Evolutionary conservation across 1,140 invertebrate genomes (phyloP), one percentile per base, ranked within the genome.

Genomic region (Meloidogyne chitwoodi): DNA sequence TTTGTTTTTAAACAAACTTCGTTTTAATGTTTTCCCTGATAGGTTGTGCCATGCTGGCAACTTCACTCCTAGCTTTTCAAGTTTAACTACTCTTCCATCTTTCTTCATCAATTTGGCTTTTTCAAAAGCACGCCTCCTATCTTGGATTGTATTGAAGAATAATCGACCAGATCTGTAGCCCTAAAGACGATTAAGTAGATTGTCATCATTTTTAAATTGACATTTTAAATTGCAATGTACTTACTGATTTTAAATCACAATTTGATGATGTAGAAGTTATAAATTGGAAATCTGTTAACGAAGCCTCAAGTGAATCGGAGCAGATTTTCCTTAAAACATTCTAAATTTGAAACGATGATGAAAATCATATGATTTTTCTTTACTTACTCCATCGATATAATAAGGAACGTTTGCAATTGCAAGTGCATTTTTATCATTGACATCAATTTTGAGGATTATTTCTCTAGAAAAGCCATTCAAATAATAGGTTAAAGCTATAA

Each of bases 341-440:
- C 71, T 73, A 27, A 34, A 69, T 27, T 16, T 1, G 63, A 44
- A 27, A 31, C 1, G 2, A 10, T 70, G 11, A 6, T 2, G 2
- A n/a, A 56, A 6, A 2, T 64, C 10, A 12, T 65, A 19, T 27
- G 11, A 14, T n/a, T 67, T n/a, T 4, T 29, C 19, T 44, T 31
- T 68, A 74, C 68, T 29, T 48, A 76, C 75, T n/a, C 29, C 68
- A 29, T 29, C 31, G 44, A 76, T 61, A 76, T 68, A 76, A 14
- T 67, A 61, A 16, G 75, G 75, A 16, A 76, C 68, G 26, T 71
- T 76, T 6, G 68, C 26, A 38, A 76, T 31, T n/a, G 75, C 24
- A 26, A 76, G 44, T 61, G 65, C 44, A 34, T 48, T 68, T 24
- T 10, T 29, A 61, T 74, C 19, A 10, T 34, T 71, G 3, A 68